Evolutionary conservation across 1,140 invertebrate genomes (phyloP), one percentile per base, ranked within the genome.

Genomic region (Cyphomyrmex costatus): DNA sequence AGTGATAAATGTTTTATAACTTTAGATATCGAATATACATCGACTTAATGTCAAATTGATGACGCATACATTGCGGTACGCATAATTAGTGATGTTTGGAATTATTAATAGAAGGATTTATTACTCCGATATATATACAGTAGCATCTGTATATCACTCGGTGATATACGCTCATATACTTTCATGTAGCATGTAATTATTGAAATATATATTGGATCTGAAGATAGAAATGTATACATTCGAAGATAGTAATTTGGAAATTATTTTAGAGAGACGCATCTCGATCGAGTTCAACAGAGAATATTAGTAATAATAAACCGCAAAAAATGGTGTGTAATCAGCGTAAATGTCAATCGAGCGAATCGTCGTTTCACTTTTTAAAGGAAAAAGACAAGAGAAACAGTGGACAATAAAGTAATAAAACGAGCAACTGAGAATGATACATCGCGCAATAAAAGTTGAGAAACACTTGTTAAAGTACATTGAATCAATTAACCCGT

Each of bases 21-120:
- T 46, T 68, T 80, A 68, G 46, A n/a, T 30, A 24, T 56, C 8
- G 16, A n/a, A 33, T 56, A 46, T 70, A 21, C 16, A 30, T 53
- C 46, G 19, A 30, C 33, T 76, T 51, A 30, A 68, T 70, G 65
- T 33, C 78, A n/a, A 70, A 70, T 70, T 80, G 61, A 70, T 80
- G 66, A 42, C 33, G 78, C 30, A 19, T 56, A 56, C 33, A 16
- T 56, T 80, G 78, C 19, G 78, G 49, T 27, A 33, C 56, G 33
- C 65, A 65, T 70, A 56, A 80, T 80, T 66, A 80, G 78, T 10
- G 14, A 80, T 58, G 78, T 49, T 70, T 42, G 63, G 16, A 80
- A 70, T 80, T 80, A 80, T 80, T 80, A 56, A 80, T 80, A n/a
- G 63, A 6, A 80, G 65, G 63, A 80, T 80, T 80, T 70, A 80